Base-by-base conservation (phyloP, 92 coral and sea anemone species). In the Montipora capitata region DNA sequence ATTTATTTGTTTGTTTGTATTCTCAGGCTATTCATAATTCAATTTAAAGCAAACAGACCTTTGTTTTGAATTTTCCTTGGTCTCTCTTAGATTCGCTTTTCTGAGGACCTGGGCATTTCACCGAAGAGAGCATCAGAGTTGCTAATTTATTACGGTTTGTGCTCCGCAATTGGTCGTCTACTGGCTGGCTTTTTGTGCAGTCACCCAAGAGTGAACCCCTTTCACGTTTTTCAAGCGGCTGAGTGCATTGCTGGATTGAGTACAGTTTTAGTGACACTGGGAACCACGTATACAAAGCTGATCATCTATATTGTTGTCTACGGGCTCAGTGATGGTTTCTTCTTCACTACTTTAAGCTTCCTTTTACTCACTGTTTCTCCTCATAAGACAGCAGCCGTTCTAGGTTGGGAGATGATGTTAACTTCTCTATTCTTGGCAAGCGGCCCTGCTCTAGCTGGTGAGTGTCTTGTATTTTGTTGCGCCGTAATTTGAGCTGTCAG, bases 81-180 rank as follows among this genome's bases (percentile, higher is more conserved):
- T 70, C n/a, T 14, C 35, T 59, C 10, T 35, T 52, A 91, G 94
- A 83, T 90, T 48, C 92, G 92, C 1, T 91, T 87, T 85, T 87
- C 92, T 42, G 92, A 87, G 16, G 94, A 91, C 48, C 85, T 91
- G 17, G 94, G 92, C 15, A 87, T 91, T 57, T 76, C 85, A 40
- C 54, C 89, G 4, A 87, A 91, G 17, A 70, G 78, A 75, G 89
- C 78, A 10, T 88, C 94, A 1, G 77, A 83, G 80, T 71, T 82
- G 45, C 87, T 87, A 42, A 81, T 91, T 74, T 91, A 87, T 72
- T 77, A 80, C 72, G 94, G 94, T 4, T 77, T 87, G 41, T 72
- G 86, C 40, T 91, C 94, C 40, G 79, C 81, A 40, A 57, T 91
- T 52, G 89, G 94, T 65, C 89, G 94, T 7, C 77, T 91, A 66